Percentiles rank a stretch among this genome's conserved stretches.
Conservation (phyloP, 2,888 invertebrate genomes). For the Tromatobia lineatoria region DNA sequence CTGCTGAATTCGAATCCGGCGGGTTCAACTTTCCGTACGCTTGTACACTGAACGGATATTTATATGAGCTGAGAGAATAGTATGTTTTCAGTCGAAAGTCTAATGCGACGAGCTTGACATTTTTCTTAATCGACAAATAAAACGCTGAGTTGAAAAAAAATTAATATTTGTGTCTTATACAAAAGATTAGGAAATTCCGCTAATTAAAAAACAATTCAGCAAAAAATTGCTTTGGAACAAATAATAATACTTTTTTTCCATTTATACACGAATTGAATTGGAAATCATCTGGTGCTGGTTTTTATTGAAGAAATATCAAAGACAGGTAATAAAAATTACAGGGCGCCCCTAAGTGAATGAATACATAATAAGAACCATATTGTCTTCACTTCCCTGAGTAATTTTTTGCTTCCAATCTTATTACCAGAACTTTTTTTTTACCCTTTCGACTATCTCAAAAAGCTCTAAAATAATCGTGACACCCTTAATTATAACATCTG, state of each 20-base stretch:
- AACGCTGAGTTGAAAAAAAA: background rate
- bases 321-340: too few species aligned
- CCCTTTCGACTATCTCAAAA: too few species aligned
- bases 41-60: background rate
- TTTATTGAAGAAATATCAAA: too few species aligned
- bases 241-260: background rate
- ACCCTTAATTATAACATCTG: too few species aligned
- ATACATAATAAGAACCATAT: too few species aligned
- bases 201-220: background rate
- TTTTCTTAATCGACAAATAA: background rate
- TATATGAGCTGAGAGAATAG: constrained; percentile 3
- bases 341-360: too few species aligned
- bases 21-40: background rate
- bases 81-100: background rate
- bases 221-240: background rate
- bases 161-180: background rate
- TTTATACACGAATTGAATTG: too few species aligned
- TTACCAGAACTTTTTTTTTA: too few species aligned
- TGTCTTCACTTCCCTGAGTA: too few species aligned
- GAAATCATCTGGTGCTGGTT: too few species aligned
- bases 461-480: too few species aligned
- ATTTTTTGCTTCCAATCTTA: too few species aligned
- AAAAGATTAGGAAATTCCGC: background rate
- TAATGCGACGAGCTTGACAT: background rate
- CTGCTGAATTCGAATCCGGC: background rate